These are phyloP conservation scores for Brotula barbata DNA, from an alignment of 2,797 vertebrate species.

Conservation along the genomic window DNA sequence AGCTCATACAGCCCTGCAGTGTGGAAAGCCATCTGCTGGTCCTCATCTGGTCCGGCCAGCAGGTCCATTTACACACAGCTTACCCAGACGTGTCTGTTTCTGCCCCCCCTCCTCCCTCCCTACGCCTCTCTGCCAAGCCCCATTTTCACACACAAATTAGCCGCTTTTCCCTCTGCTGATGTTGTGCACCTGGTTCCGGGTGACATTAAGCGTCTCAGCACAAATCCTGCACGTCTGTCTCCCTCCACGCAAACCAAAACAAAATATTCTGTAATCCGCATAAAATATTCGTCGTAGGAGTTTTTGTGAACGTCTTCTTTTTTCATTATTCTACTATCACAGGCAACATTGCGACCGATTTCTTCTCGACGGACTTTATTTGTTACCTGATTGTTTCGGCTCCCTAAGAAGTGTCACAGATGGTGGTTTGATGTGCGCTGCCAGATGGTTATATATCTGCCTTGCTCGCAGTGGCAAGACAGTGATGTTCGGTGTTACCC, in stretches of 20 bases:
- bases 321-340: too few relatives aligned
- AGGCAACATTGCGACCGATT: too few relatives aligned
- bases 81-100: conserved; percentile 51
- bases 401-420: too few relatives aligned
- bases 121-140: conserved; percentile 19
- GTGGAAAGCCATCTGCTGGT: conserved; percentile 68
- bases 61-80: conserved; percentile 57
- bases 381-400: too few relatives aligned
- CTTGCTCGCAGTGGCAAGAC: too few relatives aligned
- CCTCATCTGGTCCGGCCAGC: conserved; percentile 63
- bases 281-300: too few relatives aligned
- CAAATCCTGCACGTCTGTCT: conserved; percentile 18
- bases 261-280: too few relatives aligned
- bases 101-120: conserved; percentile 8
- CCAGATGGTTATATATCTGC: too few relatives aligned
- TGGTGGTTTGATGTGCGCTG: too few relatives aligned
- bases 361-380: too few relatives aligned
- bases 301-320: too few relatives aligned
- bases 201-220: conserved; percentile 10
- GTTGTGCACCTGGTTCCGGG: conserved; percentile 26
- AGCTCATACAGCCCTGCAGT: conserved; percentile 32
- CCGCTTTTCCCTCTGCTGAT: conserved; percentile 31
- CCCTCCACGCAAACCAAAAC: background rate
- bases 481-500: too few relatives aligned
- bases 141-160: conserved; percentile 59